These are phyloP conservation scores for Campopleginae sp. DNA, from an alignment of 2,888 invertebrate genomes.

Conservation along the genomic window DNA sequence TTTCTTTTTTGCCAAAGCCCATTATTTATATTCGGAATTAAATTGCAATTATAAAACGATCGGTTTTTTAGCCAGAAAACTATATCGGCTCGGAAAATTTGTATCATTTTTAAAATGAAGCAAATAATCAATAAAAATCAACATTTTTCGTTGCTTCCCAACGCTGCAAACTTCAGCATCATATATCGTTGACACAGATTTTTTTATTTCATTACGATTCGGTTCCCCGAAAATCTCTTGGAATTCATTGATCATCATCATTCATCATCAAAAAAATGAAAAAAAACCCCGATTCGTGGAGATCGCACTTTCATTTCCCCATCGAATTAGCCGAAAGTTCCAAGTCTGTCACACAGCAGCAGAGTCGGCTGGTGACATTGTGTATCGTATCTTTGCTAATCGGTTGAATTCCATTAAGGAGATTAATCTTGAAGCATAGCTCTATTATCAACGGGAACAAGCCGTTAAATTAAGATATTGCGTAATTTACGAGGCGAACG, in stretches of 20 bases:
- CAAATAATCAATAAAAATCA: too few relatives aligned
- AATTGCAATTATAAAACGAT: too few relatives aligned
- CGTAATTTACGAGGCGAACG: slow-evolving; percentile 12
- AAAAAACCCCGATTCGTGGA: neutral
- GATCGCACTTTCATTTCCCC: neutral
- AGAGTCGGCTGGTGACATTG: slow-evolving; percentile 2
- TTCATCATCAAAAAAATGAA: neutral
- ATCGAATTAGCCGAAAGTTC: neutral
- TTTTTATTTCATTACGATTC: neutral
- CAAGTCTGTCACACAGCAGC: slow-evolving; percentile 3
- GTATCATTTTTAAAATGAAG: too few relatives aligned
- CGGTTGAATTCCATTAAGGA: slow-evolving; percentile 31
- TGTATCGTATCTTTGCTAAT: slow-evolving; percentile 27
- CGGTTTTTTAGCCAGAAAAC: too few relatives aligned
- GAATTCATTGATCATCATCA: neutral
- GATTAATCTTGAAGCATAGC: slow-evolving; percentile 27
- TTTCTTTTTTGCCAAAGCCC: too few relatives aligned
- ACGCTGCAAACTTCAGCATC: too few relatives aligned
- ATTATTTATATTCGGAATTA: too few relatives aligned
- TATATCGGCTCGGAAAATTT: too few relatives aligned
- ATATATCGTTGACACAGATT: neutral
- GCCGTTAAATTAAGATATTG: slow-evolving; percentile 9
- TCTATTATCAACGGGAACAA: slow-evolving; percentile 39
- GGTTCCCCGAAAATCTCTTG: neutral
- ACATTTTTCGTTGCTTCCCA: too few relatives aligned